Base-by-base conservation (phyloP, 2,888 invertebrate genomes). In the Lissocephala sabroskyi region DNA sequence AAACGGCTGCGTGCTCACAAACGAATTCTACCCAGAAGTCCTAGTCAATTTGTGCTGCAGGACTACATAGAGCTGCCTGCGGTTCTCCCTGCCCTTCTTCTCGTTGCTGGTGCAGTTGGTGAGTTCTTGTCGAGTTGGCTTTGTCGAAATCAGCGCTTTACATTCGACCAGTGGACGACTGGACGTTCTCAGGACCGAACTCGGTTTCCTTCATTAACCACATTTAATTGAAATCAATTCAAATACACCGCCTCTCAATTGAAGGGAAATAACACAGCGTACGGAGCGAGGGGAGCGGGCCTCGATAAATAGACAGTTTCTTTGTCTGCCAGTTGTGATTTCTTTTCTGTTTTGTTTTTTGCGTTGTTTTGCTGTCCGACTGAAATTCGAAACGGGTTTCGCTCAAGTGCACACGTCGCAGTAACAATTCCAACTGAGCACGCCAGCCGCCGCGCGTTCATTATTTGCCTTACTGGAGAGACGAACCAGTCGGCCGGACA, bases 1-100 rank as follows among this genome's bases (percentile, higher is more conserved):
- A 82, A 81, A 79, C 76, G 78, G 79, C 75, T 80, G 66, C 77
- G 79, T 82, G 82, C 83, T 82, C 79, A 83, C 53, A 49, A 65
- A 49, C 45, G 54, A 59, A 52, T 56, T 37, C 16, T 46, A 44
- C 29, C 49, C 35, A 32, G 4, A 23, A 23, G 7, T 23, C n/a
- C n/a, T n/a, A n/a, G n/a, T n/a, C n/a, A n/a, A n/a, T 23, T 23
- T 23, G 23, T 23, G 7, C 7, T 5, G 4, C 7, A 23, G 7
- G 7, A 23, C 7, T 23, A 3, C 23, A 23, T 23, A 23, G 7
- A 23, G 23, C 7, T 23, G 3, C n/a, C n/a, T n/a, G n/a, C n/a
- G n/a, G n/a, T n/a, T n/a, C n/a, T n/a, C n/a, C n/a, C n/a, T n/a
- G n/a, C n/a, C n/a, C n/a, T n/a, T n/a, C n/a, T n/a, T n/a, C n/a